A percentile compares a stretch with the other conserved stretches of the same genome.
Conservation (phyloP, 1,140 invertebrate genomes). For the Hirudo medicinalis region DNA sequence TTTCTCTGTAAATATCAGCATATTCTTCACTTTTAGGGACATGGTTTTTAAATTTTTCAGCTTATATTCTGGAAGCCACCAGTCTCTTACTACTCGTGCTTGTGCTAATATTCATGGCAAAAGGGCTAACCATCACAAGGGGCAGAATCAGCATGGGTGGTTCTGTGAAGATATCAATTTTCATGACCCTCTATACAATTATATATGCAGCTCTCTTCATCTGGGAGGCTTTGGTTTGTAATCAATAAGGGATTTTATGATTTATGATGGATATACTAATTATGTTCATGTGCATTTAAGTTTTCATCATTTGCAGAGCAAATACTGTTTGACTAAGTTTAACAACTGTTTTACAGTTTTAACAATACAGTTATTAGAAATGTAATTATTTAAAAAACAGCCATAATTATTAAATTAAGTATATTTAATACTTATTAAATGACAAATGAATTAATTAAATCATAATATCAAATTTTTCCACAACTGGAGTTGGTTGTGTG, state of each 20-base stretch:
- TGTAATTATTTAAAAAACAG: no score
- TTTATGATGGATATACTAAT: neutral
- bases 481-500: no score
- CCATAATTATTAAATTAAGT: no score
- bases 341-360: no score
- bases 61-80: conserved; percentile 55
- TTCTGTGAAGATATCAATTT: conserved; percentile 60
- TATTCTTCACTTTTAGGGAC: no score
- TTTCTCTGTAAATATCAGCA: no score
- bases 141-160: conserved; percentile 48
- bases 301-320: no score
- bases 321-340: no score
- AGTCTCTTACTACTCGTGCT: conserved; percentile 57
- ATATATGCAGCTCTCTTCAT: conserved; percentile 59
- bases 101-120: conserved; percentile 65
- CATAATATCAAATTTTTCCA: no score
- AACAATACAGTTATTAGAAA: no score
- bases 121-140: conserved; percentile 77
- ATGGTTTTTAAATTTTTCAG: conserved; percentile 37
- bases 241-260: neutral
- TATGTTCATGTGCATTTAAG: neutral
- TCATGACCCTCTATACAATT: conserved; percentile 61
- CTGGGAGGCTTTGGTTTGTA: conserved; percentile 56
- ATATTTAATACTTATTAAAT: no score
- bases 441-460: no score